Conservation (phyloP, 2,888 invertebrate genomes). For the Limulus polyphemus region DNA sequence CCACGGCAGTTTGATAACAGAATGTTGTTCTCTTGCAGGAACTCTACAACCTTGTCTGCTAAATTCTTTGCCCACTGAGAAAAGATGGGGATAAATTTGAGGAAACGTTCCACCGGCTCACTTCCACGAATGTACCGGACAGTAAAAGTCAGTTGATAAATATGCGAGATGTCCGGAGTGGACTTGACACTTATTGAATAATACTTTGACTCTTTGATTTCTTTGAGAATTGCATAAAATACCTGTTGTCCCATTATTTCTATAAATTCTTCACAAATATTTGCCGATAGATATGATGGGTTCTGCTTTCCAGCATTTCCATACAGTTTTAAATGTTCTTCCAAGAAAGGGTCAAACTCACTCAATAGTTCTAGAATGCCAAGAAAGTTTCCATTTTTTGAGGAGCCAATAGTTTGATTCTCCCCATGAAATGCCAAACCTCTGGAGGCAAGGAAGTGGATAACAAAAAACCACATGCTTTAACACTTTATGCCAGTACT, state of each 20-base stretch:
- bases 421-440: slow-evolving; percentile 29
- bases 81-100: neutral
- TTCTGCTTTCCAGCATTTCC: slow-evolving; percentile 29
- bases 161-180: slow-evolving; percentile 18
- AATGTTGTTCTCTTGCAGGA: too few species aligned
- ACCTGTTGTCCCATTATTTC: neutral
- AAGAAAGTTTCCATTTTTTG: slow-evolving; percentile 30
- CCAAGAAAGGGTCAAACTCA: slow-evolving; percentile 31
- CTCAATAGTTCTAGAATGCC: slow-evolving; percentile 31
- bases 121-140: slow-evolving; percentile 8
- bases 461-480: neutral
- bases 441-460: slow-evolving; percentile 26
- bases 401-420: slow-evolving; percentile 28
- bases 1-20: too few species aligned
- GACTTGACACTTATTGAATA: slow-evolving; percentile 16
- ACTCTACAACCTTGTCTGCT: too few species aligned
- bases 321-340: slow-evolving; percentile 27
- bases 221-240: neutral
- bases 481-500: neutral
- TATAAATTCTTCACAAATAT: slow-evolving; percentile 32
- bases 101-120: neutral
- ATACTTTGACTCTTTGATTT: neutral
- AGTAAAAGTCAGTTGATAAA: slow-evolving; percentile 18
- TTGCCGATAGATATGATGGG: slow-evolving; percentile 30
- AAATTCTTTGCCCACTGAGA: too few species aligned